phyloP scores from a whole-genome alignment of 2,888 invertebrate species.

The Caradrina kadenii region DNA sequence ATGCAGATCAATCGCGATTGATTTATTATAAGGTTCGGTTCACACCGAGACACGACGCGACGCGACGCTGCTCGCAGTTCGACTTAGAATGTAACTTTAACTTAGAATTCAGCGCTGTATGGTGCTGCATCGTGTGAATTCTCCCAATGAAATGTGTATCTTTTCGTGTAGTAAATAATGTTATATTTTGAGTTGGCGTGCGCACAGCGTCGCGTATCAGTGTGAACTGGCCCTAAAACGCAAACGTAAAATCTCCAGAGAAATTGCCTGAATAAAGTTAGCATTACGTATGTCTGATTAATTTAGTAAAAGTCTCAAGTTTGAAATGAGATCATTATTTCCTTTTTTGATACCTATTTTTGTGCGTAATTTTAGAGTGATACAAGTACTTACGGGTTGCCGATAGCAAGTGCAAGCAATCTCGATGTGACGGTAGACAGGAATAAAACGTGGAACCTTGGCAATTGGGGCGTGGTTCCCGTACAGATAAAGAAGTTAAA shows the following conservation, averaged over 20 bases:
- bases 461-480: conserved; percentile 85
- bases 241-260: conserved; percentile 10
- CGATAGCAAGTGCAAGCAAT: conserved; percentile 82
- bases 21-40: conserved; percentile 42
- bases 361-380: conserved; percentile 77
- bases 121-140: too few relatives aligned
- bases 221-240: too few relatives aligned
- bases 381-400: conserved; percentile 82
- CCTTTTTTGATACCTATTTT: conserved; percentile 27
- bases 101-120: too few relatives aligned
- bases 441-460: conserved; percentile 77
- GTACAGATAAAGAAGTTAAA: conserved; percentile 82
- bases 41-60: too few relatives aligned
- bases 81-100: too few relatives aligned
- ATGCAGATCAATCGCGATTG: conserved; percentile 29
- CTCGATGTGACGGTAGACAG: conserved; percentile 78
- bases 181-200: too few relatives aligned
- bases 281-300: conserved; percentile 10
- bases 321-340: conserved; percentile 41
- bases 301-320: conserved; percentile 12
- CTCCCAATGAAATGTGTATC: too few relatives aligned
- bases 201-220: too few relatives aligned
- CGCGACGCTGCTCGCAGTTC: too few relatives aligned
- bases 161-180: too few relatives aligned
- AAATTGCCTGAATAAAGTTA: background rate